Percentiles rank a stretch among this genome's conserved stretches.
Evolutionary conservation across 2,797 vertebrate genomes (phyloP).

Genomic region (Iguana delicatissima): DNA sequence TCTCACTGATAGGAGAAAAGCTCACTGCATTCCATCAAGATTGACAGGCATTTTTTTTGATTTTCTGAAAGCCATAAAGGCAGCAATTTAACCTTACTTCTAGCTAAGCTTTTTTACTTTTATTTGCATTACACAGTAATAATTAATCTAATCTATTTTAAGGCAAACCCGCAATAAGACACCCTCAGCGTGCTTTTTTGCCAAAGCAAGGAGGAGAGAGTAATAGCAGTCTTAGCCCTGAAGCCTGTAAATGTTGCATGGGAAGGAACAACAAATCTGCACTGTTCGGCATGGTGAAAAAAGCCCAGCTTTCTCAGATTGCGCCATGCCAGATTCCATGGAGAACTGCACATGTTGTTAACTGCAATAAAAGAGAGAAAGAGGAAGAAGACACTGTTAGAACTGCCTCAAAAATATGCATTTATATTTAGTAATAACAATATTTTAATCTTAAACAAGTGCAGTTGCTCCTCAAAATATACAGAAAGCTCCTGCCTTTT

Average conservation of each 20-base stretch:
- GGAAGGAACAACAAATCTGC: constrained; percentile 79
- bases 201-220: constrained; percentile 83
- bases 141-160: constrained; percentile 86
- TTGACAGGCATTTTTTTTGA: constrained; percentile 76
- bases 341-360: constrained; percentile 87
- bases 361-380: constrained; percentile 83
- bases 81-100: constrained; percentile 81
- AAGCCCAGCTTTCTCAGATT: constrained; percentile 79
- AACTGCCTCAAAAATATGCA: neutral
- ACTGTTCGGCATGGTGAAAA: constrained; percentile 78
- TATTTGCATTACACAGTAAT: constrained; percentile 88
- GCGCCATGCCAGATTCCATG: constrained; percentile 85
- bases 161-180: constrained; percentile 84
- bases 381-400: constrained; percentile 50
- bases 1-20: constrained; percentile 76
- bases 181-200: constrained; percentile 81
- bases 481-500: too few relatives aligned
- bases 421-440: neutral
- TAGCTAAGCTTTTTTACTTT: constrained; percentile 85
- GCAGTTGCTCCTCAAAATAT: too few relatives aligned
- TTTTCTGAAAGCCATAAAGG: constrained; percentile 76
- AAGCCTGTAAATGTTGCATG: constrained; percentile 81
- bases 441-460: neutral
- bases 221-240: constrained; percentile 84
- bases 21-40: constrained; percentile 75